Evolutionary conservation across 2,797 vertebrate species (phyloP).

Genomic region (Sebastes flavidus): DNA sequence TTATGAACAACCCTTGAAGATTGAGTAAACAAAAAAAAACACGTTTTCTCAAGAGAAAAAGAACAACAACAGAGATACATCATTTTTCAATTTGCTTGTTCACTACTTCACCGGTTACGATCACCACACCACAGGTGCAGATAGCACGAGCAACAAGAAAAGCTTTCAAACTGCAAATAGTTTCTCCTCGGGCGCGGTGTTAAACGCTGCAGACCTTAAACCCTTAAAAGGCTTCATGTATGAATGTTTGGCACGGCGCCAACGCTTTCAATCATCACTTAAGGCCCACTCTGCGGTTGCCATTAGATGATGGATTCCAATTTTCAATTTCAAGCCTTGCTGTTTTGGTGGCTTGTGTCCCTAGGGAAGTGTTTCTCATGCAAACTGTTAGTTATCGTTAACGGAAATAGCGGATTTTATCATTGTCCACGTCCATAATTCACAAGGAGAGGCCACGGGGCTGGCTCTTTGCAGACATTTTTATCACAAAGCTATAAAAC

Average conservation of each 20-base stretch:
- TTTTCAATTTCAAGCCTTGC: conserved; percentile 71
- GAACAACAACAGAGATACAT: conserved; percentile 8
- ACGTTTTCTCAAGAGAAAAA: conserved; percentile 1
- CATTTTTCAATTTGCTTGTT: conserved; percentile 65
- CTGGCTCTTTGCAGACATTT: conserved; percentile 14
- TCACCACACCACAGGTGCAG: conserved; percentile 43
- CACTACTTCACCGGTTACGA: conserved; percentile 41
- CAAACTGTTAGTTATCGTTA: conserved; percentile 13
- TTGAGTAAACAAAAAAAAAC: conserved; percentile 34
- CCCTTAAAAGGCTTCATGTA: conserved; percentile 52
- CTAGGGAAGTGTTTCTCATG: conserved; percentile 36
- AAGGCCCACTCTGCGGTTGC: conserved; percentile 48
- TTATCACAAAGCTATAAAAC: conserved; percentile 33
- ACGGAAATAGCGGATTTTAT: conserved; percentile 41
- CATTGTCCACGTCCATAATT: conserved; percentile 23
- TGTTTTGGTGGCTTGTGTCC: conserved; percentile 60
- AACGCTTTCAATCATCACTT: conserved; percentile 66
- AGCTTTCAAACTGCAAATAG: conserved; percentile 52
- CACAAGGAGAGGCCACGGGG: neutral
- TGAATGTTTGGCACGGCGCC: conserved; percentile 53
- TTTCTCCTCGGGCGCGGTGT: conserved; percentile 33
- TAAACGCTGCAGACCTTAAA: conserved; percentile 57
- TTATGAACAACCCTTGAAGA: conserved; percentile 38
- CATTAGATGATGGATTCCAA: conserved; percentile 67
- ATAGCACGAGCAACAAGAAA: conserved; percentile 47